These are phyloP conservation scores for Todus mexicanus DNA, from an alignment of 2,797 vertebrate genomes.

Conservation along the genomic window DNA sequence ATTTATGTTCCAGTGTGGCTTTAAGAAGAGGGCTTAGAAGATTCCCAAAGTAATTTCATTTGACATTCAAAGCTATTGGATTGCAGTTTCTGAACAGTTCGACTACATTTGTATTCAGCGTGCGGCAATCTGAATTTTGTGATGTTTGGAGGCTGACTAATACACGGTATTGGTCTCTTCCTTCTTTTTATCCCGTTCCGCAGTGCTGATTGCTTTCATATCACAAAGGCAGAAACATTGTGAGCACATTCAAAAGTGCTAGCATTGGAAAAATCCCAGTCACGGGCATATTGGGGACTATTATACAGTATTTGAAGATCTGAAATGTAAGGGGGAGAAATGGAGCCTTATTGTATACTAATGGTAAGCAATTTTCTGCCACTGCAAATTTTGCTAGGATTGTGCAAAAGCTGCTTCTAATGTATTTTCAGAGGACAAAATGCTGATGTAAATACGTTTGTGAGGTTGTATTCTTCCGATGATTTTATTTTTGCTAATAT, in stretches of 20 bases:
- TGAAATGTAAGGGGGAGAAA: conserved; percentile 12
- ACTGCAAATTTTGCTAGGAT: background rate
- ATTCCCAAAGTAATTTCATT: conserved; percentile 69
- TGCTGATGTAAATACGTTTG: background rate
- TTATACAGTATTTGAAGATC: background rate
- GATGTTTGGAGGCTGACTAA: conserved; percentile 33
- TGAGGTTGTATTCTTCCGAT: background rate
- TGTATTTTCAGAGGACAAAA: conserved; percentile 1
- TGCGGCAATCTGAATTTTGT: conserved; percentile 38
- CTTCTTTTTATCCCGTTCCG: background rate
- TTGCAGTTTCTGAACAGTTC: conserved; percentile 49
- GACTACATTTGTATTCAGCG: conserved; percentile 56
- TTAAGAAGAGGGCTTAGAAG: conserved; percentile 65
- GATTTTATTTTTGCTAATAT: background rate
- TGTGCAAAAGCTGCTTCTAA: background rate
- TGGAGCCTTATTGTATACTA: background rate
- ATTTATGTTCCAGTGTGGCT: conserved; percentile 58
- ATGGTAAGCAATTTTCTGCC: background rate
- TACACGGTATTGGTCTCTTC: conserved; percentile 9
- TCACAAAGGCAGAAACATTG: conserved; percentile 11
- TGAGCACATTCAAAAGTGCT: background rate
- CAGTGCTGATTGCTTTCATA: conserved; percentile 51
- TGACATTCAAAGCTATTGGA: conserved; percentile 72
- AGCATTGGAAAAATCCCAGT: conserved; percentile 45
- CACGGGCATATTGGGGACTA: background rate